Evolutionary conservation across 2,797 vertebrate species (phyloP), one percentile per base, ranked within the genome.

Genomic region (Pogonophryne albipinna): DNA sequence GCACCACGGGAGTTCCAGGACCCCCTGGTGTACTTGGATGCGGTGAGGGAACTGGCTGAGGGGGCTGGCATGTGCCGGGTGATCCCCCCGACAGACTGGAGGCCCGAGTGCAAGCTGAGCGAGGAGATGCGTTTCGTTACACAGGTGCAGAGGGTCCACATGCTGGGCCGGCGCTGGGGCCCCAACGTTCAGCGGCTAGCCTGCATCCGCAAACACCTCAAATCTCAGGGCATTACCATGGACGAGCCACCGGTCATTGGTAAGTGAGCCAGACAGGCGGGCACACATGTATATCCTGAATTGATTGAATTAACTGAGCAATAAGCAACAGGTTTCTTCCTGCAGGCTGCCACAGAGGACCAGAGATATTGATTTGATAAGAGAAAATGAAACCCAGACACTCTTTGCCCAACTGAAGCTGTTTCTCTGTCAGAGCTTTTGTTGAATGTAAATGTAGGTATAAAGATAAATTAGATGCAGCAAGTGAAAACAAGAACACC

Each of bases 181-280:
- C 98, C 97, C 93, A 99, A 99, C 50, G 97, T 99, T 91, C 98
- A 99, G 96, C 96, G 96, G 83, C 95, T 99, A 89, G 97, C 98
- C 93, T 99, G 98, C 93, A 99, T 99, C 93, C 98, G 97, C 95
- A 99, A 99, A 95, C 98, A 99, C 96, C 98, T 99, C 96, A 97
- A 96, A 97, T 98, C 98, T 99, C 98, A 99, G 98, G 98, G 98
- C 97, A 99, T 99, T 95, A 95, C 95, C 93, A 98, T 99, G 97
- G 97, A 99, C 4, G 98, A 99, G 93, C 97, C 98, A 79, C 98
- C 98, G 20, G 96, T 99, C 90, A 99, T 99, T 89, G 98, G 98
- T 99, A 89, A 97, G 96, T 71, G 56, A 85, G 80, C 64, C 75
- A 51, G 14, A 47, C 64, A 44, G 34, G 47, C 6, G 3, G 10